Base-by-base conservation (phyloP, 2,797 vertebrate species). In the Toxotes lorentzi region DNA sequence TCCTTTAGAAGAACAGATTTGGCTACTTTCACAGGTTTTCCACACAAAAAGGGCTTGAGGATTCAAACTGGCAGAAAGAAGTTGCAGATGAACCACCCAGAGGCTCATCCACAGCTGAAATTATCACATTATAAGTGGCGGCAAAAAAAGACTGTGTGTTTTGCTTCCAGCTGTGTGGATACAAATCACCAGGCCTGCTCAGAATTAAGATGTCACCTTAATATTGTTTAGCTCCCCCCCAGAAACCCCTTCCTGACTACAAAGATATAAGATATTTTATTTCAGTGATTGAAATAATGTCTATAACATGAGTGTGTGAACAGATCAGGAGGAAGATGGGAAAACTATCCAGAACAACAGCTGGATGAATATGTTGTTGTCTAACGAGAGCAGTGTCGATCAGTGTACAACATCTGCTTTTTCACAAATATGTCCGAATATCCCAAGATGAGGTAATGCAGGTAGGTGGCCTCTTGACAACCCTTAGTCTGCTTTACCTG, bases 401-500 rank as follows among this genome's bases (percentile, higher is more conserved):
- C 35, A 56, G 61, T 9, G 65, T 16, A 11, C n/a, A 61, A 81
- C 75, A 81, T 71, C 79, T 75, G 61, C 74, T 60, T 76, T 70
- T 67, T 60, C 56, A 23, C 53, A 34, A 50, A 14, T 40, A 45
- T 10, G 23, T 62, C 41, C 56, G 54, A 69, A 48, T 27, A 58
- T 61, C 53, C 21, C 7, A 3, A 62, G 48, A 60, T 91, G 86
- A 92, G 83, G 70, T 92, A 84, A 89, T 84, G 85, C 87, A 88
- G 63, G 80, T 86, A 85, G 84, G 89, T 88, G 83, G 82, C 86
- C 72, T 86, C 51, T 38, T 32, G 68, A 82, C 67, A 85, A 84
- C 60, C 59, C n/a, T 60, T 14, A 45, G 67, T 70, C 43, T 65
- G 67, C 65, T 65, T 70, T 67, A 6, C 70, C 80, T 84, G 77